phyloP scores from a whole-genome alignment of 2,113 vertebrate species.

The Cyanistes caeruleus region DNA sequence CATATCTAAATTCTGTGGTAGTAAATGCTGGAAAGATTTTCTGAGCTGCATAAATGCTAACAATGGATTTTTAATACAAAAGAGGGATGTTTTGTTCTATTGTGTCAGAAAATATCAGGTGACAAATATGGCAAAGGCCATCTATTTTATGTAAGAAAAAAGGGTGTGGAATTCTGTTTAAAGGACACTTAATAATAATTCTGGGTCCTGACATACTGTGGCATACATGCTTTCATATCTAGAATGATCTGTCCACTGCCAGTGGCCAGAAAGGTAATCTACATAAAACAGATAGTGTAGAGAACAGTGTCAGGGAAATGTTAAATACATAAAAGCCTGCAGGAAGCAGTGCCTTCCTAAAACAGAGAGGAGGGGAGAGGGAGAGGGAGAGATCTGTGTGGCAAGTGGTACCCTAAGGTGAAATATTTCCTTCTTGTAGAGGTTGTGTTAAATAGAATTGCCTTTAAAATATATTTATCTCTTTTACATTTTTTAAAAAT shows the following conservation, averaged over 20 bases:
- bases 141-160: not conserved
- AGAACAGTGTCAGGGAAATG: not conserved
- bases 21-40: not conserved
- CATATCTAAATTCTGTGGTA: not conserved
- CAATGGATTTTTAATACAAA: not conserved
- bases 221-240: accelerated
- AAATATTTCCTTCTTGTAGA: not conserved
- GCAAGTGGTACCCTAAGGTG: not conserved
- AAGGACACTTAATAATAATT: not conserved
- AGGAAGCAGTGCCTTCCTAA: not conserved
- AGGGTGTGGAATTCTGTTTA: not conserved
- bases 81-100: not conserved
- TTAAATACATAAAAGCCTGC: not conserved
- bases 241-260: not conserved
- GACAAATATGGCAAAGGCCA: not conserved
- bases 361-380: not conserved
- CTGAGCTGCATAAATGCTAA: not conserved
- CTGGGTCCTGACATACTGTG: not conserved
- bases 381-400: not conserved
- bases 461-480: not conserved
- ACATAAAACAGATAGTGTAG: not conserved
- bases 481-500: not conserved
- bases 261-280: not conserved
- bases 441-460: not conserved
- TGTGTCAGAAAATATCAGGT: not conserved